A percentile compares a stretch with the other conserved stretches of the same genome.
phyloP scores from a whole-genome alignment of 2,888 invertebrate species.

The Sisyra terminalis region DNA sequence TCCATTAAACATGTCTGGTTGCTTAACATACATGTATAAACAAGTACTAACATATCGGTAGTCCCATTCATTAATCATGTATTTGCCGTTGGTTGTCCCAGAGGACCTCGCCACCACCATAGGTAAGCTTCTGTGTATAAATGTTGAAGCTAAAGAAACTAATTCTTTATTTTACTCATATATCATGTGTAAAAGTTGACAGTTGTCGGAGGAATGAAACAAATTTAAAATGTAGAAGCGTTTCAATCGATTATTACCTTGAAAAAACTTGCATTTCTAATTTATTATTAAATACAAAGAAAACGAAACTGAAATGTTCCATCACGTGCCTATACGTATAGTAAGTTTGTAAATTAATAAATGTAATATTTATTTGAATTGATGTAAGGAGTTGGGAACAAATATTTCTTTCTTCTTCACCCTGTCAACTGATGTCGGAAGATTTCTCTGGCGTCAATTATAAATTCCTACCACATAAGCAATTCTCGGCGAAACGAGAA shows the following conservation, averaged over 20 bases:
- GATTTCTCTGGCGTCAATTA: conserved; percentile 19
- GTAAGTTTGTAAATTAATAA: too few species aligned
- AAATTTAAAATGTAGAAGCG: neutral
- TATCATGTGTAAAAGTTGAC: conserved; percentile 10
- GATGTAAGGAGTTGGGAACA: too few species aligned
- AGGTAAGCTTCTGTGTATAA: conserved; percentile 6
- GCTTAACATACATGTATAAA: too few species aligned
- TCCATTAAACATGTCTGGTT: too few species aligned
- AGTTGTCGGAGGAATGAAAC: conserved; percentile 8
- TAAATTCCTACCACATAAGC: conserved; percentile 27
- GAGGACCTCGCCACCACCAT: conserved; percentile 7
- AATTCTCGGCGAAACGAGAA: conserved; percentile 26
- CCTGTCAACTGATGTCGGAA: neutral
- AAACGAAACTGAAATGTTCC: too few species aligned
- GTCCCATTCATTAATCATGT: conserved; percentile 5
- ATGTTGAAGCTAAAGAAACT: conserved; percentile 4
- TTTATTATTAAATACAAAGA: too few species aligned
- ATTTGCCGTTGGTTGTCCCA: conserved; percentile 11
- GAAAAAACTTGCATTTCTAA: too few species aligned
- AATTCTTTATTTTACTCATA: conserved; percentile 12
- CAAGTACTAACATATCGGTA: too few species aligned
- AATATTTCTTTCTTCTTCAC: too few species aligned
- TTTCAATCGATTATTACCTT: too few species aligned
- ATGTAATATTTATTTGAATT: too few species aligned
- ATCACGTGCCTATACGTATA: too few species aligned